Conservation (phyloP, 2,113 vertebrate genomes). For the Oreotrochilus melanogaster region DNA sequence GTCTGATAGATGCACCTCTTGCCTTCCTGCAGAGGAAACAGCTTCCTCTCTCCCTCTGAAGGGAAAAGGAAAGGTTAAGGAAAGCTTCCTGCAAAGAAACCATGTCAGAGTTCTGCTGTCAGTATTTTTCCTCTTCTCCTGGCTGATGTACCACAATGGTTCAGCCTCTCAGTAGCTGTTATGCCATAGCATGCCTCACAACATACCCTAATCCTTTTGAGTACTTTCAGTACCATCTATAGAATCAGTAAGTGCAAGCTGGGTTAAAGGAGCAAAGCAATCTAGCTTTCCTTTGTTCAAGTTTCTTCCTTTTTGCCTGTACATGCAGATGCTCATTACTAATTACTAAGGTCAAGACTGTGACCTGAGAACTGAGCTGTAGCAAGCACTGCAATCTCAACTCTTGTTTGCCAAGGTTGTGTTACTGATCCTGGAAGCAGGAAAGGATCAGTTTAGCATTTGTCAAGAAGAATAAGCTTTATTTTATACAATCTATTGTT, state of each 20-base stretch:
- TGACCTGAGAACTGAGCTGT: conserved; percentile 9
- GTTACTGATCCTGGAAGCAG: neutral
- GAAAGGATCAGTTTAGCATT: neutral
- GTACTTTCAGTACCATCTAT: neutral
- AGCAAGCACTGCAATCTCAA: neutral
- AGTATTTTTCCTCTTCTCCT: neutral
- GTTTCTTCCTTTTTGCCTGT: neutral
- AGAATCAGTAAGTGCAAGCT: neutral
- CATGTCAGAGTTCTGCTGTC: neutral
- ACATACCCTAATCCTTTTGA: neutral
- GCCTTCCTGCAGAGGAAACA: neutral
- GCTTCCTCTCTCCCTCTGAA: neutral
- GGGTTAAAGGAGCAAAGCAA: neutral
- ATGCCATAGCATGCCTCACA: neutral
- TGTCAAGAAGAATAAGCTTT: neutral
- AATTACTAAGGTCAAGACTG: neutral
- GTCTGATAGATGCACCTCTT: neutral
- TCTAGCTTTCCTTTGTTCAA: neutral
- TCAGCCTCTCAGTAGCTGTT: neutral
- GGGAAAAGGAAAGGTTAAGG: neutral
- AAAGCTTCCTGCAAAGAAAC: neutral
- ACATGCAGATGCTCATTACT: neutral
- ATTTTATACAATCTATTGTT: neutral
- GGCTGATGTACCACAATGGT: neutral
- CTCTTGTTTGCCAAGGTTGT: neutral